Conservation (phyloP, 2,888 invertebrate genomes). For the Ophioninae sp. region DNA sequence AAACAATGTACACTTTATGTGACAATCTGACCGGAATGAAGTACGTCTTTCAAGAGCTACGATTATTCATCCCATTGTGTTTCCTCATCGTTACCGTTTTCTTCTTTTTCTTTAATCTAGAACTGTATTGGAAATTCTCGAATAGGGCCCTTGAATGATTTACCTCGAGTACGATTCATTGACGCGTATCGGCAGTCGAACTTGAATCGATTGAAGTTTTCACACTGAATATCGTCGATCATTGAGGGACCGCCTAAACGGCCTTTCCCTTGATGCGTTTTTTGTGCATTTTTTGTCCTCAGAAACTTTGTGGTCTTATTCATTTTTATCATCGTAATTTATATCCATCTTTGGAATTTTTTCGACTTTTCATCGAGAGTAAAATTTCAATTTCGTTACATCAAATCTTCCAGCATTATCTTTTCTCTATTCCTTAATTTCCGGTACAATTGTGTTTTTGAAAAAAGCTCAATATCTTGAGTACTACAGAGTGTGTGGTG, state of each 20-base stretch:
- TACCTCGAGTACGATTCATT: neutral
- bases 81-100: neutral
- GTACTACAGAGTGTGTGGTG: no score
- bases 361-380: no score
- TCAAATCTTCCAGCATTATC: no score
- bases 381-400: no score
- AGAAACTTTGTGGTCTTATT: no score
- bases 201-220: neutral
- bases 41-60: conserved; percentile 20
- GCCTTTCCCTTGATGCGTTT: neutral
- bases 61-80: conserved; percentile 5
- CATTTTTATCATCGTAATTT: neutral
- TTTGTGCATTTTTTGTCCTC: neutral
- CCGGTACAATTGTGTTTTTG: no score
- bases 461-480: no score
- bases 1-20: conserved; percentile 21
- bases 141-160: neutral
- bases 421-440: no score
- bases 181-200: neutral
- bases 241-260: neutral
- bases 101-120: conserved; percentile 9
- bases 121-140: conserved; percentile 19
- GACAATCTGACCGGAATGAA: conserved; percentile 29
- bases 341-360: no score
- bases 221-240: neutral